A percentile compares a stretch with the other conserved stretches of the same genome.
These are phyloP conservation scores for Lochmaea capreae DNA, from an alignment of 2,888 invertebrate species.

Conservation along the genomic window DNA sequence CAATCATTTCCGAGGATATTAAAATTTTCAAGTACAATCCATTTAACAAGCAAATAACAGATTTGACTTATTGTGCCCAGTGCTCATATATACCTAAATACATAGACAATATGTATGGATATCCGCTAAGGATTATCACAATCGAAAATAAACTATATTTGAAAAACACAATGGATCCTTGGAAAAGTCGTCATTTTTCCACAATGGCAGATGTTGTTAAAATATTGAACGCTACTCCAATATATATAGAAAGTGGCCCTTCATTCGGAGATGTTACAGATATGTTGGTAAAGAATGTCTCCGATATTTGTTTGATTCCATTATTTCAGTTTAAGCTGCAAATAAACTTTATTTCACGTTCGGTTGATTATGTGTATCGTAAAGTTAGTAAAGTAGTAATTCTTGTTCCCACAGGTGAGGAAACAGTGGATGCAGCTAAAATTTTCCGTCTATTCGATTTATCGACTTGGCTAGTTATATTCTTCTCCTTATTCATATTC, in stretches of 20 bases:
- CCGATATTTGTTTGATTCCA: conserved; percentile 15
- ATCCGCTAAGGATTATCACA: conserved; percentile 13
- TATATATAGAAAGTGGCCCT: neutral
- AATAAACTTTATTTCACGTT: neutral
- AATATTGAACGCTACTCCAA: conserved; percentile 17
- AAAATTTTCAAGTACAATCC: conserved; percentile 23
- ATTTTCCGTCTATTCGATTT: conserved; percentile 19
- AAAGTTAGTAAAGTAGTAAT: conserved; percentile 17
- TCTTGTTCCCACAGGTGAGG: conserved; percentile 4
- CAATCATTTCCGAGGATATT: neutral
- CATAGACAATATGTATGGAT: conserved; percentile 17
- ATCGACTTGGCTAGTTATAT: conserved; percentile 19
- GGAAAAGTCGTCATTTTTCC: neutral
- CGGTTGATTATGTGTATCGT: conserved; percentile 21
- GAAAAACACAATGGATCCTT: neutral
- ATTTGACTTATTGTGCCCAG: conserved; percentile 3
- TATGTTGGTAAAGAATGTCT: neutral
- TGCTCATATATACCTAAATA: neutral
- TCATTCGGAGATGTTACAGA: neutral
- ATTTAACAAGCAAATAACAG: neutral
- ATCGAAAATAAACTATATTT: neutral
- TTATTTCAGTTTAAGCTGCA: conserved; percentile 15
- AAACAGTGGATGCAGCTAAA: neutral
- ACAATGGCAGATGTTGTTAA: conserved; percentile 9
- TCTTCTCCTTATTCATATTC: neutral